A percentile compares a stretch with the other conserved stretches of the same genome.
phyloP scores from a whole-genome alignment of 2,113 vertebrate genomes.

The Todiramphus chloris region DNA sequence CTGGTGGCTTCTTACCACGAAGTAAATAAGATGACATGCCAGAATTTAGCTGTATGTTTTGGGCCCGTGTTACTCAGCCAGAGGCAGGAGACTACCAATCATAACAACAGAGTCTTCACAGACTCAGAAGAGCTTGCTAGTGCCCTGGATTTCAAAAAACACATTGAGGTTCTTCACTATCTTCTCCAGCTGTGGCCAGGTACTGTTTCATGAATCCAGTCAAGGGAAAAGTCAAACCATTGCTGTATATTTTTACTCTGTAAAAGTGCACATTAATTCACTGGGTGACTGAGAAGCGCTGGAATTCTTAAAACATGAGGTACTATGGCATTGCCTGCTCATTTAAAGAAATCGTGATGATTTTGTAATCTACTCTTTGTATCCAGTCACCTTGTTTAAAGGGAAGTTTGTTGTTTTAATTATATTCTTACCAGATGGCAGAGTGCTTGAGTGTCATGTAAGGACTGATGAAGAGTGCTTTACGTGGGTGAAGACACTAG shows the following conservation, averaged over 20 bases:
- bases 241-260: not conserved
- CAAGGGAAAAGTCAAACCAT: not conserved
- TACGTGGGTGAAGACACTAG: not conserved
- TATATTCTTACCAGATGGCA: not conserved
- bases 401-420: not conserved
- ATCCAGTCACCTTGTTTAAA: not conserved
- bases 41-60: slow-evolving; percentile 98
- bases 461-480: not conserved
- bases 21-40: slow-evolving; percentile 97
- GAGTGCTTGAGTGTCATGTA: not conserved
- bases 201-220: slow-evolving; percentile 53
- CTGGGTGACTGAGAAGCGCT: not conserved
- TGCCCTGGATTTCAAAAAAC: slow-evolving; percentile 98
- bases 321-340: not conserved
- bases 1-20: slow-evolving; percentile 93
- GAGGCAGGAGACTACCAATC: slow-evolving; percentile 88
- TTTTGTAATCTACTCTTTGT: not conserved
- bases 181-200: slow-evolving; percentile 98
- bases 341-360: not conserved
- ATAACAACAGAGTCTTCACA: slow-evolving; percentile 92
- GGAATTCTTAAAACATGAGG: not conserved
- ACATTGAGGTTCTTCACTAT: slow-evolving; percentile 98
- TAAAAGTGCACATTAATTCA: not conserved
- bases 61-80: slow-evolving; percentile 95
- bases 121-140: slow-evolving; percentile 96